Evolutionary conservation across 2,797 vertebrate genomes (phyloP).

Genomic region (Carcharodon carcharias): DNA sequence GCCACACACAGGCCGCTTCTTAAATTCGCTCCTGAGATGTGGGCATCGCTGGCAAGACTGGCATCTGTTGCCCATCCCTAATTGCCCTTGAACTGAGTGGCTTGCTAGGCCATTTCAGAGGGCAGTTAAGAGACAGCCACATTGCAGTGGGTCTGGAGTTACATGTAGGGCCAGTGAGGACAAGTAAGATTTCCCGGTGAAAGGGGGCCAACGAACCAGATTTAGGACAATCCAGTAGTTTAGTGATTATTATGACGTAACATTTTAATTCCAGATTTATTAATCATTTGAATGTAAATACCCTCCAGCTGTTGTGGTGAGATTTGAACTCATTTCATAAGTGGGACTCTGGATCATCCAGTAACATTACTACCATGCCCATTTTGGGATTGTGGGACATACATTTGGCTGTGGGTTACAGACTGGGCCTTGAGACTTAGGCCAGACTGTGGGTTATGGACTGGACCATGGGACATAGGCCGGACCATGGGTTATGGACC

Average conservation of each 20-base stretch:
- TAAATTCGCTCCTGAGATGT: not conserved
- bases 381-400: no score
- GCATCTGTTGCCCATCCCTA: not conserved
- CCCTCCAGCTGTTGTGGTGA: no score
- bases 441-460: not conserved
- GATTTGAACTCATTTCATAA: no score
- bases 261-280: no score
- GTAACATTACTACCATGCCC: no score
- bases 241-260: not conserved
- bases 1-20: not conserved
- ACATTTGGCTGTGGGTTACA: not conserved
- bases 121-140: no score
- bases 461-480: no score
- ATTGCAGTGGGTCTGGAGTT: not conserved
- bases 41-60: not conserved
- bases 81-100: not conserved
- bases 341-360: no score
- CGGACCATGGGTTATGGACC: not conserved
- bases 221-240: no score
- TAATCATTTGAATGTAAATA: no score
- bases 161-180: not conserved
- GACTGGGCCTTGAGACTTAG: not conserved
- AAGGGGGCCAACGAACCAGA: no score
- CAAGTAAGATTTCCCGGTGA: no score
- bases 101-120: not conserved